Evolutionary conservation across 2,797 vertebrate genomes (phyloP), one percentile per base, ranked within the genome.

Genomic region (Pseudocheirus occidentalis): DNA sequence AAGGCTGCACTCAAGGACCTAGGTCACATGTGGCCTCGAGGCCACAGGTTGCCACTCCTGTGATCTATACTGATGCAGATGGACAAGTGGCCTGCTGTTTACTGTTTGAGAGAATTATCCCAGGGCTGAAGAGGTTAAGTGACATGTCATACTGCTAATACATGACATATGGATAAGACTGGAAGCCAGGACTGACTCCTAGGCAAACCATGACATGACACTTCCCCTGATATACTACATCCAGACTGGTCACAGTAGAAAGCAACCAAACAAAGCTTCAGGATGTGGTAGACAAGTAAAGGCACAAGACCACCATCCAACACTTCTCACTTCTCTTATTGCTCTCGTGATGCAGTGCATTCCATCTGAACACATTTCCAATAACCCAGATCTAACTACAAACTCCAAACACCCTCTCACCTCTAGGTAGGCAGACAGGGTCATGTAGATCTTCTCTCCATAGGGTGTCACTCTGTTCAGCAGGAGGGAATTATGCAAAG

Each of bases 401-500:
- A 57, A 54, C n/a, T 40, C n/a, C 21, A 46, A 50, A 58, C 21
- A 27, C 40, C 57, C 16, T 95, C 99, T 98, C 95, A 99, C 99
- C 99, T 99, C 99, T 96, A 99, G 98, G 98, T 99, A 99, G 16
- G 99, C 99, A 31, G 99, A 99, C 95, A 99, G 98, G 58, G 99
- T 99, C 99, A 99, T 99, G 97, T 98, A 99, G 98, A 99, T 99
- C 99, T 99, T 99, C 98, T 99, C 99, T 97, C 99, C 99, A 0
- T 99, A 99, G 0, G 99, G 99, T 6, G 99, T 99, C 96, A 99
- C 99, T 59, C 99, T 98, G 97, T 99, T 99, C 59, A 99, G 99
- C 73, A 99, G 99, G 34, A 99, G 99, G 92, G 99, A 99, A 98
- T 99, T 99, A 97, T 99, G 99, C 95, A 99, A 98, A 46, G 99